Percentiles rank a stretch among this genome's conserved stretches.
phyloP scores from a whole-genome alignment of 2,797 vertebrate genomes.

The Valencia hispanica region DNA sequence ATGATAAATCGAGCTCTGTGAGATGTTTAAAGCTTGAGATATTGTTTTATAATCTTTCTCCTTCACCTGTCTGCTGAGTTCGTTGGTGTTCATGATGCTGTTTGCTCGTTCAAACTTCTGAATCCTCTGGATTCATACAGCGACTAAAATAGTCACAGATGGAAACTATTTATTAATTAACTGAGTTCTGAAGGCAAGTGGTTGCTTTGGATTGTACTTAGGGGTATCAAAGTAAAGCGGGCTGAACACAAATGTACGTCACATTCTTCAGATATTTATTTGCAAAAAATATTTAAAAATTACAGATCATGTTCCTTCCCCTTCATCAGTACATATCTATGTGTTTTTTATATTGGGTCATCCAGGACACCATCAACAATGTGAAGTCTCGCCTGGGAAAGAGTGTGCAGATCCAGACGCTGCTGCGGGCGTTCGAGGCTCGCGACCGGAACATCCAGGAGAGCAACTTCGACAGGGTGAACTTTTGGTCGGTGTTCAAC shows the following conservation, averaged over 20 bases:
- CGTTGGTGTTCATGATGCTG: not conserved
- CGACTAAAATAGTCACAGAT: not conserved
- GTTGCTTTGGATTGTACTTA: not conserved
- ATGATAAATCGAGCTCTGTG: too few species aligned
- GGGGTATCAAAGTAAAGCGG: not conserved
- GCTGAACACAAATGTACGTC: not conserved
- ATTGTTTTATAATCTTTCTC: too few species aligned
- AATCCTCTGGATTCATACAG: not conserved
- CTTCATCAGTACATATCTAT: not conserved
- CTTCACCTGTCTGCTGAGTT: not conserved
- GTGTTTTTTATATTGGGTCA: not conserved
- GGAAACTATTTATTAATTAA: not conserved
- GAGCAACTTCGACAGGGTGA: slow-evolving; percentile 94
- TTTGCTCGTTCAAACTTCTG: not conserved
- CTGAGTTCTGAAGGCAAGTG: not conserved
- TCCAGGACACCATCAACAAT: slow-evolving; percentile 94
- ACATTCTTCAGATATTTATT: not conserved
- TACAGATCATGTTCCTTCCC: not conserved
- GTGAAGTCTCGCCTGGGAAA: slow-evolving; percentile 94
- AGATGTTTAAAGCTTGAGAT: too few species aligned
- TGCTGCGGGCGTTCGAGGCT: slow-evolving; percentile 95
- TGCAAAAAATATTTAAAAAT: not conserved
- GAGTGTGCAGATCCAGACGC: slow-evolving; percentile 93
- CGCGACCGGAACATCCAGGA: slow-evolving; percentile 97
- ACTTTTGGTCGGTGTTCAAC: slow-evolving; percentile 93